Base-by-base conservation (phyloP, 2,888 invertebrate species). In the Dasysyrphus albostriatus region DNA sequence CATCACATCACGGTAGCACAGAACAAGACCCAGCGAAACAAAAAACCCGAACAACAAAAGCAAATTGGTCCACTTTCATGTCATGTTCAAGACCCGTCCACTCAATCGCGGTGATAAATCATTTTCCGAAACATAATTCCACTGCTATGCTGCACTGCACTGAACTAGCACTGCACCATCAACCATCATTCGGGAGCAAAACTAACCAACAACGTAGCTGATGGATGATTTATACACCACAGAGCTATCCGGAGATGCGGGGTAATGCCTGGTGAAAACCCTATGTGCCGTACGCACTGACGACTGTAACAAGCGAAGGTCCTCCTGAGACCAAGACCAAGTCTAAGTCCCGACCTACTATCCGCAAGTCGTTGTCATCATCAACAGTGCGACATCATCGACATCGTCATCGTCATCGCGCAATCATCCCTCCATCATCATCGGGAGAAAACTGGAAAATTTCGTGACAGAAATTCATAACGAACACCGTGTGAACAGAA, bases 401-500 rank as follows among this genome's bases (percentile, higher is more conserved):
- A 51, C 84, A 76, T 72, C 76, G 79, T 59, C 59, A 59, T 65
- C 77, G 80, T 82, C 83, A 83, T 81, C 88, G 83, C 76, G 88
- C 78, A 83, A 88, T 81, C 83, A 85, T 83, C 83, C 85, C 72
- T 74, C 82, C 79, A 83, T 79, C 67, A 65, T 65, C 59, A 61
- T 42, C 75, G 82, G 65, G 77, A 81, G 87, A 83, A 88, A 91
- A 91, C 91, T 90, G 90, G 90, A 91, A 91, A 91, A 91, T 91
- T 89, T 91, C 91, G 91, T 91, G 91, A 91, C 91, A 91, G 91
- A 90, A 91, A 91, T 91, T 90, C 91, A 90, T 91, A 91, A 91
- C 90, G 90, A 91, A 90, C 90, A 91, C 91, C 91, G 91, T 91
- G 91, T 91, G 91, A 91, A 91, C 91, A 90, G 89, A 89, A 89